Evolutionary conservation across 2,888 invertebrate genomes (phyloP).

Genomic region (Tenthredo amoena): DNA sequence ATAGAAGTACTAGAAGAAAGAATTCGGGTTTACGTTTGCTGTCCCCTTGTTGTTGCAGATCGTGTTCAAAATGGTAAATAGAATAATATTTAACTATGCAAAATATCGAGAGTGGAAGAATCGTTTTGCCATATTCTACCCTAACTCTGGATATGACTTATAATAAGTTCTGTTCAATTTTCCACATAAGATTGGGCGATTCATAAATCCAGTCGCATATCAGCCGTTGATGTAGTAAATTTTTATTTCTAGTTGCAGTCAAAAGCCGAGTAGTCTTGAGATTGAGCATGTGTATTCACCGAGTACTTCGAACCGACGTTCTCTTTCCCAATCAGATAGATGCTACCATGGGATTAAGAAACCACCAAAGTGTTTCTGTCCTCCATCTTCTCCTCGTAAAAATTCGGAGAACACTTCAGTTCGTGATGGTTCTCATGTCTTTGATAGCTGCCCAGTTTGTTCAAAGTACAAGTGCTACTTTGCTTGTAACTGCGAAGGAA

Average conservation of each 20-base stretch:
- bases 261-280: slow-evolving; percentile 47
- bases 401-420: slow-evolving; percentile 56
- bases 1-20: slow-evolving; percentile 52
- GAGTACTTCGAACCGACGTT: slow-evolving; percentile 51
- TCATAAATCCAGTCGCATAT: not conserved
- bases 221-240: not conserved
- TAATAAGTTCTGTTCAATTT: too few relatives aligned
- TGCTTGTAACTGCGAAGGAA: slow-evolving; percentile 57
- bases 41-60: slow-evolving; percentile 35
- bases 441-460: slow-evolving; percentile 72
- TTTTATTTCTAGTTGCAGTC: slow-evolving; percentile 44
- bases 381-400: slow-evolving; percentile 39
- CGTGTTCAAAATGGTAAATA: slow-evolving; percentile 53
- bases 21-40: slow-evolving; percentile 26
- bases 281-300: slow-evolving; percentile 47
- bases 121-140: not conserved
- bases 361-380: slow-evolving; percentile 56
- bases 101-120: not conserved
- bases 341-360: slow-evolving; percentile 61
- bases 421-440: slow-evolving; percentile 61
- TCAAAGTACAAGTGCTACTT: slow-evolving; percentile 72
- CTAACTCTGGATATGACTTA: not conserved
- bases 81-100: not conserved
- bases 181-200: too few relatives aligned
- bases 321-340: slow-evolving; percentile 56